Conservation (phyloP, 1,140 invertebrate species). For the Rhagoletis pomonella region DNA sequence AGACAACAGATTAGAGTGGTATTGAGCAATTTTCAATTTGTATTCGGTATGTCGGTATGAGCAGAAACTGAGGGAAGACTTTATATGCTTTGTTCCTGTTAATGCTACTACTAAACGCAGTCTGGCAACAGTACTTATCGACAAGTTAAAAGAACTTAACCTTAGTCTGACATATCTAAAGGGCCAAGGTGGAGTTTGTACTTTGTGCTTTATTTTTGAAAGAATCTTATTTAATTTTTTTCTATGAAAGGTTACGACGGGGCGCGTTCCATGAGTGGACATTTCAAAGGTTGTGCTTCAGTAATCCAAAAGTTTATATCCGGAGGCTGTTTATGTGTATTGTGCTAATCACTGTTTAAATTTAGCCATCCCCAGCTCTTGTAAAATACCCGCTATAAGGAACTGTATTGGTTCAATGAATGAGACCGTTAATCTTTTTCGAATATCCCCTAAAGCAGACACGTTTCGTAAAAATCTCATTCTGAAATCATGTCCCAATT, state of each 20-base stretch:
- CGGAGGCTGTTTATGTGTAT: no score
- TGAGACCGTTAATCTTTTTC: neutral
- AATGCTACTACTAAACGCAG: neutral
- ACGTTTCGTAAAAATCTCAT: no score
- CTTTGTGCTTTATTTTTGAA: neutral
- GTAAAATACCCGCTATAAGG: neutral
- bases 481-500: no score
- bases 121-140: neutral
- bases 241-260: neutral
- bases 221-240: neutral
- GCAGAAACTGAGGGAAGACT: no score
- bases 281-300: neutral
- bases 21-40: no score
- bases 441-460: no score
- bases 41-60: no score
- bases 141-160: slow-evolving; percentile 1
- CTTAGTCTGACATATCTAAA: neutral
- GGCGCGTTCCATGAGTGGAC: neutral
- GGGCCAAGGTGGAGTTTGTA: neutral
- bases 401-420: neutral
- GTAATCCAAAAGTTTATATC: neutral
- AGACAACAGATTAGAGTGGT: no score
- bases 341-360: no score
- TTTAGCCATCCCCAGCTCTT: no score
- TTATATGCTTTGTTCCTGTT: neutral